Evolutionary conservation across 23 tunicate genomes (phyloP), one percentile per base, ranked within the genome.

Genomic region (Clavelina lepadiformis): DNA sequence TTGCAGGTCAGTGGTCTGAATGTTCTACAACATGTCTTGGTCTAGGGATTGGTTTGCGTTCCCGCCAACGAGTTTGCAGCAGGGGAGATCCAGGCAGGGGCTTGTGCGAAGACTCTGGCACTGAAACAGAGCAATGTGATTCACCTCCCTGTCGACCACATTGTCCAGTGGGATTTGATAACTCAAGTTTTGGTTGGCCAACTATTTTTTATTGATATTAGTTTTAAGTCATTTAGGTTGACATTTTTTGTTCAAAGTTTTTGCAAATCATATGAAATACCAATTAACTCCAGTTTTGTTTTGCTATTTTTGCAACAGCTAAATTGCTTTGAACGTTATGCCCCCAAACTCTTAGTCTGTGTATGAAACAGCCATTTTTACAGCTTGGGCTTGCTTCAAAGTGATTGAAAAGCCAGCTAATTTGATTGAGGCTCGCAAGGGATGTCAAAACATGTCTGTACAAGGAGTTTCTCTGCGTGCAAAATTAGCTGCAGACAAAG

Each of bases 151-250:
- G 93, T 30, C 33, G 61, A 26, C 85, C 93, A 34, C 46, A 62
- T 26, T 85, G 93, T 51, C 83, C 83, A 35, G 26, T 38, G 5
- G 93, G 93, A 31, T 85, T 85, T 76, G 73, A 31, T 29, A 55
- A 38, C 31, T 22, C 67, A 3, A 34, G 28, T 45, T 79, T 41
- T 41, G 58, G 74, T 77, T 21, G 41, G 70, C 36, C 24, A 13
- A 19, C 29, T 58, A n/a, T n/a, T n/a, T n/a, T n/a, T n/a, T n/a
- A 18, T 31, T 61, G 51, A 46, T 19, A 20, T 19, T n/a, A n/a
- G n/a, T 36, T 56, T 54, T 13, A 28, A n/a, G n/a, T n/a, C n/a
- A n/a, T n/a, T n/a, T n/a, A n/a, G n/a, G n/a, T n/a, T n/a, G n/a
- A n/a, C n/a, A n/a, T n/a, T n/a, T n/a, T n/a, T n/a, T n/a, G n/a